Conservation (phyloP, 2,797 vertebrate genomes). For the Melanitta fusca region DNA sequence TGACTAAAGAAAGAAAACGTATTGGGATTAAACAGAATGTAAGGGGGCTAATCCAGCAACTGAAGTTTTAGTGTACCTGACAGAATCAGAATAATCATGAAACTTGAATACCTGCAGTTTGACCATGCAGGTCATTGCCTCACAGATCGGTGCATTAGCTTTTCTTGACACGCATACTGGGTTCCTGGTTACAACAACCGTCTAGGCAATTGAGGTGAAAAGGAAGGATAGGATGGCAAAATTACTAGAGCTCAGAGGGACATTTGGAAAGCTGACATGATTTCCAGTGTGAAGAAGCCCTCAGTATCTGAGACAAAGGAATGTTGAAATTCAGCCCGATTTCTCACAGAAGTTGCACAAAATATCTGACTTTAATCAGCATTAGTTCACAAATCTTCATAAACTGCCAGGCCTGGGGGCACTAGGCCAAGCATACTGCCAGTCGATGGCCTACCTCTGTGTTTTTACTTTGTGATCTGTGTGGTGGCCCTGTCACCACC, state of each 20-base stretch:
- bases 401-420: background rate
- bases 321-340: background rate
- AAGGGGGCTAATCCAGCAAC: background rate
- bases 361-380: background rate
- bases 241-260: background rate
- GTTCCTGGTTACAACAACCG: background rate
- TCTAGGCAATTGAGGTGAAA: background rate
- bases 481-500: background rate
- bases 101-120: background rate
- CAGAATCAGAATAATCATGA: background rate
- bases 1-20: background rate
- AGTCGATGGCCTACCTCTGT: rapidly evolving
- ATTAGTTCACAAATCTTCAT: background rate
- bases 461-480: background rate
- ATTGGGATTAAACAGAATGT: background rate
- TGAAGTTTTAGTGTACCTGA: background rate
- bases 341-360: background rate
- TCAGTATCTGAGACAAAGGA: background rate
- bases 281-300: background rate
- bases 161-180: background rate
- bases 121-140: background rate
- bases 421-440: background rate
- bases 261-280: background rate
- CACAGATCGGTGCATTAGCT: background rate
- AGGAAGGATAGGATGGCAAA: background rate